These are phyloP conservation scores for Drosophila pruinosa DNA, from an alignment of 1,140 invertebrate genomes.

Conservation along the genomic window DNA sequence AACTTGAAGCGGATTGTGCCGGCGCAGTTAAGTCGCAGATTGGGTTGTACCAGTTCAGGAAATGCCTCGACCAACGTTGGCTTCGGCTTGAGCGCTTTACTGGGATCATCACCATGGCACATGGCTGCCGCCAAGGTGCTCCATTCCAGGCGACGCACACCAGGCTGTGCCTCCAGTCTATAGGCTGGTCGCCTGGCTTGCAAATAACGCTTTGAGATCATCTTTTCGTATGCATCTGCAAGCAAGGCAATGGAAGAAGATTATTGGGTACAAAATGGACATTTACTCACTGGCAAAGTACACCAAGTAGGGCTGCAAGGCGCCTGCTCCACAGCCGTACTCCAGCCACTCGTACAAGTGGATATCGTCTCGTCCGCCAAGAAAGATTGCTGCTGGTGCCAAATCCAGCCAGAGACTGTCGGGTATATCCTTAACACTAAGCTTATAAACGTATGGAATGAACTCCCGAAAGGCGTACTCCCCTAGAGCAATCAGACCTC, in stretches of 20 bases:
- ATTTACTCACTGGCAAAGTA: conserved; percentile 55
- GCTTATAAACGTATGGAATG: conserved; percentile 75
- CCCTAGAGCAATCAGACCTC: conserved; percentile 71
- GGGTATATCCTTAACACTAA: conserved; percentile 54
- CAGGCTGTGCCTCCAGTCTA: conserved; percentile 56
- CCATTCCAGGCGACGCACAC: conserved; percentile 76
- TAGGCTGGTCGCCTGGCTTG: conserved; percentile 38
- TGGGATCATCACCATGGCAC: conserved; percentile 80
- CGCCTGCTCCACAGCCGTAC: conserved; percentile 63
- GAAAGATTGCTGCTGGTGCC: conserved; percentile 63
- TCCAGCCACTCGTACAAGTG: conserved; percentile 80
- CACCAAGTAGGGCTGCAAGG: conserved; percentile 71
- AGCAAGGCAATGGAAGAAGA: not conserved
- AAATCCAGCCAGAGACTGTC: conserved; percentile 66
- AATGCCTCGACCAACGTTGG: conserved; percentile 61
- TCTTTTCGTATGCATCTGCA: conserved; percentile 48
- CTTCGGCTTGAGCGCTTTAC: conserved; percentile 71
- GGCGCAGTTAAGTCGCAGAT: conserved; percentile 65
- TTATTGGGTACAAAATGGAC: not conserved
- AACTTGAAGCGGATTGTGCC: conserved; percentile 79
- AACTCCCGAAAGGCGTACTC: conserved; percentile 81
- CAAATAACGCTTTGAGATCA: conserved; percentile 36
- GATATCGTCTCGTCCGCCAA: conserved; percentile 69
- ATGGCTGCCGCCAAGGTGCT: conserved; percentile 75
- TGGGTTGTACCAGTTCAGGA: conserved; percentile 62